phyloP scores from a whole-genome alignment of 2,797 vertebrate genomes.

The Thunnus albacares region DNA sequence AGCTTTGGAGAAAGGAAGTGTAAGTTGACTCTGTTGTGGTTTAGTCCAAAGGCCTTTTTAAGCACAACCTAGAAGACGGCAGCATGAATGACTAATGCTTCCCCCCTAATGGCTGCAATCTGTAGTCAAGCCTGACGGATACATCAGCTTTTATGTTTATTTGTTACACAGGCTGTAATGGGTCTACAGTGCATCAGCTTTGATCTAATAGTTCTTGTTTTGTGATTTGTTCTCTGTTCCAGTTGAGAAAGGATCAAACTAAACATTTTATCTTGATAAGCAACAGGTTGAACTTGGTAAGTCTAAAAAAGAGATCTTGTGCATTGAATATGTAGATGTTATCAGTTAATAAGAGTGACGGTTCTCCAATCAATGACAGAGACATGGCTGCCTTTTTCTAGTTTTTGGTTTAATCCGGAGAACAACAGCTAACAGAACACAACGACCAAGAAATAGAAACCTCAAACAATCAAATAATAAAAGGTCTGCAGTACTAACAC shows the following conservation, averaged over 20 bases:
- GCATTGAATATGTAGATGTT: neutral
- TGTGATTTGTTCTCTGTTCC: slow-evolving; percentile 33
- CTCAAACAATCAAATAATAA: neutral
- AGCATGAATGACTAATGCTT: neutral
- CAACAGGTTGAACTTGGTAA: slow-evolving; percentile 74
- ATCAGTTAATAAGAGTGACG: neutral
- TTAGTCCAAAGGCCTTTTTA: neutral
- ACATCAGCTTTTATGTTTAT: neutral
- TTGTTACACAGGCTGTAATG: too few relatives aligned
- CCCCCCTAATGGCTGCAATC: too few relatives aligned
- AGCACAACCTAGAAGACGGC: neutral
- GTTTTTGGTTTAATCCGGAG: neutral
- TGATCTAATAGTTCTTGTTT: neutral
- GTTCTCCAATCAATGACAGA: neutral
- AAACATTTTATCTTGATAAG: slow-evolving; percentile 65
- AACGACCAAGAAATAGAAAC: too few relatives aligned
- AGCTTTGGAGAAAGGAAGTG: slow-evolving; percentile 86
- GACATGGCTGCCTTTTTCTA: neutral
- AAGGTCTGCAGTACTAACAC: too few relatives aligned
- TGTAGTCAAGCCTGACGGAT: neutral
- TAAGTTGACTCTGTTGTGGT: slow-evolving; percentile 69
- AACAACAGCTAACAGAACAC: too few relatives aligned
- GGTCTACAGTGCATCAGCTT: too few relatives aligned
- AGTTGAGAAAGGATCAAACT: slow-evolving; percentile 67
- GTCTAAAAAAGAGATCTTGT: slow-evolving; percentile 25